Conservation (phyloP, 1,140 invertebrate species). For the Zeugodacus cucurbitae region DNA sequence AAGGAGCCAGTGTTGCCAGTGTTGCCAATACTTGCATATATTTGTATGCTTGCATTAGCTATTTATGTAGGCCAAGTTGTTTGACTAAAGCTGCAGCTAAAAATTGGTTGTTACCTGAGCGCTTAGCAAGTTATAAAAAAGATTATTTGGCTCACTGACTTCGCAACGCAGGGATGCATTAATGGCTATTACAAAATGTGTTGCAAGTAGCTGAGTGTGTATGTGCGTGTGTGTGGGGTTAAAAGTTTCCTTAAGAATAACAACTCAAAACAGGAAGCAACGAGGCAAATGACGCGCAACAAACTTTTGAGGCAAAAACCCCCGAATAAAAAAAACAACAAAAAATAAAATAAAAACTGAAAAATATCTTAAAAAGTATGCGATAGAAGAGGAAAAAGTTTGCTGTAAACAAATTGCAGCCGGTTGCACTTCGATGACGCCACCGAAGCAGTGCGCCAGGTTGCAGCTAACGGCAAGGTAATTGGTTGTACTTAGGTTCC, state of each 20-base stretch:
- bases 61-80: slow-evolving; percentile 12
- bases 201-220: not conserved
- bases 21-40: not conserved
- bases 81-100: not conserved
- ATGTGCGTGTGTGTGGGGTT: not conserved
- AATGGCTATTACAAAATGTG: not conserved
- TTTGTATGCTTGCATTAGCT: not conserved
- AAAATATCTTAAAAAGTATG: not conserved
- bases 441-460: not conserved
- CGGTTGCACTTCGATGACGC: slow-evolving; percentile 24
- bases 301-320: not conserved
- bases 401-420: slow-evolving; percentile 39
- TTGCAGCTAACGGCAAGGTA: slow-evolving; percentile 1
- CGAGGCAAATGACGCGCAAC: slow-evolving; percentile 5
- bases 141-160: slow-evolving; percentile 5
- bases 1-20: not conserved
- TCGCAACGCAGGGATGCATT: not conserved
- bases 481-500: not conserved
- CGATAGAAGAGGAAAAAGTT: not conserved
- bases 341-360: not conserved
- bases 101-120: slow-evolving; percentile 22
- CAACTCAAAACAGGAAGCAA: slow-evolving; percentile 2
- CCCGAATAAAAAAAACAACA: no score
- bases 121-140: not conserved
- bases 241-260: not conserved